phyloP scores from a whole-genome alignment of 2,797 vertebrate genomes.

The Cossypha caffra region DNA sequence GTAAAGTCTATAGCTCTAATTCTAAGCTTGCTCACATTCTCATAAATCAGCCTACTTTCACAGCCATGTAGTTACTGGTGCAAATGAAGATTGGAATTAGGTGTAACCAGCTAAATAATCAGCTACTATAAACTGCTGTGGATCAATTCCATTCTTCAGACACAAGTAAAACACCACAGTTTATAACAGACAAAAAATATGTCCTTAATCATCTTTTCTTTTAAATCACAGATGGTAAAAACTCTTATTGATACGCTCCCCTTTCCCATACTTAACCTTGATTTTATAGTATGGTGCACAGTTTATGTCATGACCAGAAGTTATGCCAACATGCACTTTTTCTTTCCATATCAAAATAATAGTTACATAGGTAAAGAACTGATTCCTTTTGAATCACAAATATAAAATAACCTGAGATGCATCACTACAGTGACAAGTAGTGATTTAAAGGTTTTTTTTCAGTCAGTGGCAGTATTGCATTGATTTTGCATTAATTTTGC shows the following conservation, averaged over 20 bases:
- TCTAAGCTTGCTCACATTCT: not conserved
- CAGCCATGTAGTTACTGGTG: not conserved
- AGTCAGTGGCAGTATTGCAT: not conserved
- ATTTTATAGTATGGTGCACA: not conserved
- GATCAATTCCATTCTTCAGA: not conserved
- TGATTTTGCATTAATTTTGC: not conserved
- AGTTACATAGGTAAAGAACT: not conserved
- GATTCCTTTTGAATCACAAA: not conserved
- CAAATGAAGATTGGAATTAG: not conserved
- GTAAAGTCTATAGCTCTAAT: not conserved
- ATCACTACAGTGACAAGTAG: not conserved
- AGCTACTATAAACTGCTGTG: not conserved
- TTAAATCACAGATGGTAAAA: not conserved
- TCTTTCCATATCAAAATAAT: not conserved
- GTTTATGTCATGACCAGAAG: not conserved
- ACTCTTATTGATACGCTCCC: accelerated
- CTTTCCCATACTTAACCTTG: not conserved
- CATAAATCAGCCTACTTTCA: not conserved
- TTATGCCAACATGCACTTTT: accelerated
- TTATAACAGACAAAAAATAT: not conserved
- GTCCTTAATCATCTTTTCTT: not conserved
- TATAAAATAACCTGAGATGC: not conserved
- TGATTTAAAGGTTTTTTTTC: not conserved
- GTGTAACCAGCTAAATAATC: not conserved
- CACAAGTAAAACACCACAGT: not conserved